A percentile compares a stretch with the other conserved stretches of the same genome.
These are phyloP conservation scores for Echinarachnius parma DNA, from an alignment of 53 echinoderm and acorn worm genomes.

Conservation along the genomic window DNA sequence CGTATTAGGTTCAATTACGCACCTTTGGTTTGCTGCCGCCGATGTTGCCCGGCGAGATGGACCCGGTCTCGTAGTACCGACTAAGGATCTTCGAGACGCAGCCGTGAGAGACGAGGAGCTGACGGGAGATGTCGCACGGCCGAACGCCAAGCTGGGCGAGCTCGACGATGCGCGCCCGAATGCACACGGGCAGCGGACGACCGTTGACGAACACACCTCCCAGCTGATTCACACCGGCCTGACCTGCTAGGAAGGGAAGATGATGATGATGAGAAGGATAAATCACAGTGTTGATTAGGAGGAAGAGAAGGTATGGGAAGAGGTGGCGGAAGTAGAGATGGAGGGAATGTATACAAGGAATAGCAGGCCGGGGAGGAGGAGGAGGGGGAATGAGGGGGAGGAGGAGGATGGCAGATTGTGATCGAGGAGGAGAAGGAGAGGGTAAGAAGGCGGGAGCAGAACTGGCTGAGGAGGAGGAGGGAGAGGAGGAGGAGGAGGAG, in stretches of 20 bases:
- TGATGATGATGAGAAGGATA: neutral
- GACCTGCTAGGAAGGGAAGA: conserved; percentile 51
- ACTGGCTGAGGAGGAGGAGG: neutral
- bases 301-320: too few species aligned
- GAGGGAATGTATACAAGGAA: neutral
- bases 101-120: conserved; percentile 90
- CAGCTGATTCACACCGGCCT: conserved; percentile 95
- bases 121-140: conserved; percentile 93
- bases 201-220: conserved; percentile 97
- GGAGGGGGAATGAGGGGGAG: neutral
- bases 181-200: conserved; percentile 86
- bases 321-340: too few species aligned
- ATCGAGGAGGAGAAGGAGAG: neutral
- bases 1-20: too few species aligned
- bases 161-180: conserved; percentile 93
- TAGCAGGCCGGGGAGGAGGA: neutral
- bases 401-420: neutral
- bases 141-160: conserved; percentile 88
- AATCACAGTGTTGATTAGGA: conserved; percentile 1
- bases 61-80: conserved; percentile 97
- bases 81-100: conserved; percentile 95
- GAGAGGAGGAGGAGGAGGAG: neutral
- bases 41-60: conserved; percentile 94
- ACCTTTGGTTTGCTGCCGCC: conserved; percentile 99
- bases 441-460: neutral